phyloP scores from a whole-genome alignment of 2,797 vertebrate species.

The Enteromius fasciolatus region DNA sequence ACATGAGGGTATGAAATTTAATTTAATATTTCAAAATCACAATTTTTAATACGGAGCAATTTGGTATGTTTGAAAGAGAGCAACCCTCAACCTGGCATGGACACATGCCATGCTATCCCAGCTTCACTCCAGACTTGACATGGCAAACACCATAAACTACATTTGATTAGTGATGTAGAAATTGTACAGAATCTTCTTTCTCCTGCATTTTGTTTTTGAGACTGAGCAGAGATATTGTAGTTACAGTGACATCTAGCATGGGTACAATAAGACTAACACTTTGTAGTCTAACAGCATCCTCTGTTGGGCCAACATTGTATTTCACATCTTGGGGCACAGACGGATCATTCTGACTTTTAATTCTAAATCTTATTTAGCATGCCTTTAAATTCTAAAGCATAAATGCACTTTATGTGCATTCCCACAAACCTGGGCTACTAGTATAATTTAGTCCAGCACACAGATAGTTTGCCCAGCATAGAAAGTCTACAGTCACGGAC shows the following conservation, averaged over 20 bases:
- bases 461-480: neutral
- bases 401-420: neutral
- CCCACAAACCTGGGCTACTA: neutral
- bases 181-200: neutral
- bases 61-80: no score
- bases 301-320: constrained; percentile 62
- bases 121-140: neutral
- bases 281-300: constrained; percentile 67
- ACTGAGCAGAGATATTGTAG: neutral
- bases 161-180: neutral
- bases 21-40: no score
- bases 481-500: neutral
- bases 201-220: neutral
- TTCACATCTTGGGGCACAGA: constrained; percentile 48
- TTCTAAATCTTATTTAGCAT: neutral
- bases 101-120: neutral
- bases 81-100: no score
- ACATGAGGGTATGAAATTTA: no score
- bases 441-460: neutral
- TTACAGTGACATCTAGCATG: constrained; percentile 8
- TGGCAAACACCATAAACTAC: neutral
- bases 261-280: constrained; percentile 30
- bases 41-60: no score
- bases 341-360: neutral
- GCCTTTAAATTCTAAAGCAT: neutral